phyloP scores from a whole-genome alignment of 2,888 invertebrate genomes.

The Leptothorax acervorum region DNA sequence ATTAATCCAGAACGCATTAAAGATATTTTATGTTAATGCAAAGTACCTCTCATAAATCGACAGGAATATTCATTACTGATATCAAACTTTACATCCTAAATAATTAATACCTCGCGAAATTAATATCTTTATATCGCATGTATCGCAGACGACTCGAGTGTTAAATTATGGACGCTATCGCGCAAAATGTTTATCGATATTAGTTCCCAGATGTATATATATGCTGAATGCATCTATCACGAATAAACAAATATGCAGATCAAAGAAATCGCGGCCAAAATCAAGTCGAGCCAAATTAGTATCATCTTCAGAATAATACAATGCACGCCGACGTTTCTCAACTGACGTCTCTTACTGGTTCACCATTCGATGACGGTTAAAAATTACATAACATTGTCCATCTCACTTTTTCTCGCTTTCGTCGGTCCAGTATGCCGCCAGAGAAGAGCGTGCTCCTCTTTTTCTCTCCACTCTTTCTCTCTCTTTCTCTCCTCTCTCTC shows the following conservation, averaged over 20 bases:
- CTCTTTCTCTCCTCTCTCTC: conserved; percentile 25
- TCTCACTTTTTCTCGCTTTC: conserved; percentile 60
- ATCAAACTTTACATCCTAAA: neutral
- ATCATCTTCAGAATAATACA: neutral
- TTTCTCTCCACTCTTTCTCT: neutral
- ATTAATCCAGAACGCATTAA: neutral
- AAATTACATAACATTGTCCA: conserved; percentile 79
- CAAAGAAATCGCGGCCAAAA: neutral
- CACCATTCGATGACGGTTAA: conserved; percentile 73
- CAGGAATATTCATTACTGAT: neutral
- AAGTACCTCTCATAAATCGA: neutral
- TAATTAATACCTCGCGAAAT: neutral
- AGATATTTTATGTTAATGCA: neutral
- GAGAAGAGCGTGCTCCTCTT: neutral
- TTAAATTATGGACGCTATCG: neutral
- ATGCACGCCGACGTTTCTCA: neutral
- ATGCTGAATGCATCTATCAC: neutral
- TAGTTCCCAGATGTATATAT: too few species aligned
- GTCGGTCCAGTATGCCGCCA: conserved; percentile 28
- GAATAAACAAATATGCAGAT: neutral
- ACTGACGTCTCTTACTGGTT: conserved; percentile 46
- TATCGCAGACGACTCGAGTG: too few species aligned
- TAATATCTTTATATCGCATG: neutral
- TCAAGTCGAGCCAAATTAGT: neutral
- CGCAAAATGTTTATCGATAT: neutral